Base-by-base conservation (phyloP, 2,888 invertebrate species). In the Ethmia dodecea region DNA sequence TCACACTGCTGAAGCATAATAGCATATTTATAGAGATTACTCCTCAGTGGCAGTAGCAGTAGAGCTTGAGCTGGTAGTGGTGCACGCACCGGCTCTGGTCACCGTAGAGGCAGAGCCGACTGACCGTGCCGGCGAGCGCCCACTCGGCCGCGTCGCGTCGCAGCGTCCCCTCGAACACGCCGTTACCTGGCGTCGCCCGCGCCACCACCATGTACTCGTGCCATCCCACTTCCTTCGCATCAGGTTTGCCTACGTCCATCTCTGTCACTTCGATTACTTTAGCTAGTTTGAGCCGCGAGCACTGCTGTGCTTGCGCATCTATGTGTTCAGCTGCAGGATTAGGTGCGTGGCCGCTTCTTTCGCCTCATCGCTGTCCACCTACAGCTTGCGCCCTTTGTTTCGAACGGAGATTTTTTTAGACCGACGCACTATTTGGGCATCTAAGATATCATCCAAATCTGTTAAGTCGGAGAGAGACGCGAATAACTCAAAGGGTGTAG, bases 401-500 rank as follows among this genome's bases (percentile, higher is more conserved):
- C 77, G 51, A n/a, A 61, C 63, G 29, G 86, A 83, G 8, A 62
- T 40, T 0, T 56, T 49, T 43, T 64, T 64, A 3, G 54, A 69
- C 28, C 86, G 72, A 27, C 61, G 47, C 44, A 63, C 55, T 3
- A 88, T 61, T 20, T 77, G 65, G 9, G 81, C 68, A 13, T 84
- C 59, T 40, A 86, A 68, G 18, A 88, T 59, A 0, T 65, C 57
- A 0, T 88, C 75, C 41, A 88, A 48, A 41, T 91, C 69, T 5
- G 91, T 60, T 4, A 96, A 73, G 66, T 96, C 93, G 8, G 81
- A 45, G 29, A 97, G 66, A 0, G 95, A 96, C 45, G 93, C 92
- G 66, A 95, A 91, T 4, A 97, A 74, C 68, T 97, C 97, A 64
- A 91, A 96, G 0, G 94, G 94, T 18, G 86, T 94, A 0, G 94